These are phyloP conservation scores for Zhengitettix transpicula DNA, from an alignment of 2,888 invertebrate species.

Conservation along the genomic window DNA sequence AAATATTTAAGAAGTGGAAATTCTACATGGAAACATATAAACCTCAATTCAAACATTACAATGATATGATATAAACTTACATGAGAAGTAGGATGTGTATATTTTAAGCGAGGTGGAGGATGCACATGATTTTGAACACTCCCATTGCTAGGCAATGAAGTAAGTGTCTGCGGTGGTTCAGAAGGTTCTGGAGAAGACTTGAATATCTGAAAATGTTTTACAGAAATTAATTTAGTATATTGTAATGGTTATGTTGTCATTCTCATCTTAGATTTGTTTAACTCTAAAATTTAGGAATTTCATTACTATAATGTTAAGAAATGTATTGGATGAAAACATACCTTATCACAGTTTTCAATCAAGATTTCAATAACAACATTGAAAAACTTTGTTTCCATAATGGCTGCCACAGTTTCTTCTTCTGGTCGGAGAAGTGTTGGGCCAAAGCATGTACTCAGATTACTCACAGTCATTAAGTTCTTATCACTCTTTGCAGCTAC, in stretches of 20 bases:
- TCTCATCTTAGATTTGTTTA: no score
- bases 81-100: constrained; percentile 12
- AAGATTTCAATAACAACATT: constrained; percentile 96
- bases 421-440: constrained; percentile 88
- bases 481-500: constrained; percentile 68
- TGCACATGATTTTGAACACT: constrained; percentile 19
- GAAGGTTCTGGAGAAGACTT: constrained; percentile 29
- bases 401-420: constrained; percentile 94
- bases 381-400: constrained; percentile 97
- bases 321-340: constrained; percentile 22
- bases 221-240: no score
- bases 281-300: not conserved
- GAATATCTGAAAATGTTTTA: constrained; percentile 26
- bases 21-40: no score
- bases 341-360: constrained; percentile 70
- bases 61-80: not conserved
- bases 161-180: constrained; percentile 11
- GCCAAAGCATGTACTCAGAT: constrained; percentile 95
- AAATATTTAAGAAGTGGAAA: no score
- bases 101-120: constrained; percentile 15
- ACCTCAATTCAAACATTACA: no score
- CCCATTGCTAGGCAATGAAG: not conserved
- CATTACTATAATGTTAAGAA: not conserved
- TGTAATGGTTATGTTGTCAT: no score
- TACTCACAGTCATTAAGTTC: constrained; percentile 94